These are phyloP conservation scores for Ptychadena robeensis DNA, from an alignment of 2,797 vertebrate genomes.

Conservation along the genomic window DNA sequence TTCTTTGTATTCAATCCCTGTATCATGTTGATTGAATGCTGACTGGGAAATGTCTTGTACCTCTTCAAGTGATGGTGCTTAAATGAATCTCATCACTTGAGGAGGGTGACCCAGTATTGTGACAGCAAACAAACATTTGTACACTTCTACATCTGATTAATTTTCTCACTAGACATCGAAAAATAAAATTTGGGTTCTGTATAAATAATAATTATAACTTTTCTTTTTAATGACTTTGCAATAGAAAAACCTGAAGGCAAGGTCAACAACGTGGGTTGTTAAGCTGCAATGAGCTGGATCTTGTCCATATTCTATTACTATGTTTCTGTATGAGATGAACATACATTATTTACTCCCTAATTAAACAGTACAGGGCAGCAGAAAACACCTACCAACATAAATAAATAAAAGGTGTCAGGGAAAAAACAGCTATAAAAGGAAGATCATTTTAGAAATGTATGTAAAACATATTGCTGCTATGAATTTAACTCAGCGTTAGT, in stretches of 20 bases:
- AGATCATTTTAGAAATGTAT: neutral
- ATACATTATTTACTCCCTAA: slow-evolving; percentile 3
- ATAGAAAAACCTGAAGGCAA: neutral
- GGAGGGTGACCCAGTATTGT: no score
- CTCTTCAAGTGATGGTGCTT: no score
- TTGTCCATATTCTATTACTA: neutral
- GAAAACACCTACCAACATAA: neutral
- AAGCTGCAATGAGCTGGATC: neutral
- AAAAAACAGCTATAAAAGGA: neutral
- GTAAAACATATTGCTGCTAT: neutral
- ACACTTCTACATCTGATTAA: no score
- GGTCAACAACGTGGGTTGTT: neutral
- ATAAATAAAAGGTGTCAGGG: neutral
- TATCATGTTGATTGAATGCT: no score
- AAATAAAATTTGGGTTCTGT: no score
- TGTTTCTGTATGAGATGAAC: neutral
- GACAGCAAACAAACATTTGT: no score
- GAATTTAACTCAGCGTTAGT: neutral
- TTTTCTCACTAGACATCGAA: no score
- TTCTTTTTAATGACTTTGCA: no score
- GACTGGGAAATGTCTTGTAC: no score
- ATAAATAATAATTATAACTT: no score
- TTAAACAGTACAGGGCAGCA: slow-evolving; percentile 4
- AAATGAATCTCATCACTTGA: no score
- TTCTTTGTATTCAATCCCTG: no score